These are phyloP conservation scores for Petroica traversi DNA, from an alignment of 2,113 vertebrate genomes.

Conservation along the genomic window DNA sequence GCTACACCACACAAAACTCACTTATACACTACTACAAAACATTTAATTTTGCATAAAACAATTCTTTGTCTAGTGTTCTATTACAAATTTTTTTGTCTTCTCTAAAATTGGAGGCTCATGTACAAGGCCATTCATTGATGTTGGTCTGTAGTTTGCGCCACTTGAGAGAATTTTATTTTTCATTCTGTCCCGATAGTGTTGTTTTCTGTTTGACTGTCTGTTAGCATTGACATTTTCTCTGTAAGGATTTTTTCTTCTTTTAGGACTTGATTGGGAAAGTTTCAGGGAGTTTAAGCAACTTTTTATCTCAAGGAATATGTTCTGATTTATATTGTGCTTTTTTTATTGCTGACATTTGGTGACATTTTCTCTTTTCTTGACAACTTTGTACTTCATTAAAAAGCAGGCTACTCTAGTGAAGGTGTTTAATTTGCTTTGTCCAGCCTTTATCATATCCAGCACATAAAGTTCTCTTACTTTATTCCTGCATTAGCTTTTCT, in stretches of 20 bases:
- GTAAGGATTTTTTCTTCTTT: not conserved
- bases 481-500: not conserved
- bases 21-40: not conserved
- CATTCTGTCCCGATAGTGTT: not conserved
- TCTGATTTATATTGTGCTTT: conserved; percentile 19
- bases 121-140: not conserved
- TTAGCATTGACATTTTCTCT: conserved; percentile 46
- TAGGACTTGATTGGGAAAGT: conserved; percentile 31
- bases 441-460: not conserved
- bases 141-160: not conserved
- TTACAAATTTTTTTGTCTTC: not conserved
- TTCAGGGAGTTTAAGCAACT: conserved; percentile 1
- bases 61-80: not conserved
- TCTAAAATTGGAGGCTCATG: not conserved
- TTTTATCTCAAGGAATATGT: conserved; percentile 60
- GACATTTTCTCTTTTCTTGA: conserved; percentile 68
- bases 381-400: not conserved
- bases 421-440: conserved; percentile 48
- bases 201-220: conserved; percentile 23
- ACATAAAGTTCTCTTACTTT: not conserved
- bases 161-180: not conserved
- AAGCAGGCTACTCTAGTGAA: not conserved
- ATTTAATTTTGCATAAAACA: not conserved
- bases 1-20: not conserved
- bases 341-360: conserved; percentile 63